Percentiles rank a stretch among this genome's conserved stretches.
phyloP scores from a whole-genome alignment of 2,888 invertebrate genomes.

The Agrochola litura region DNA sequence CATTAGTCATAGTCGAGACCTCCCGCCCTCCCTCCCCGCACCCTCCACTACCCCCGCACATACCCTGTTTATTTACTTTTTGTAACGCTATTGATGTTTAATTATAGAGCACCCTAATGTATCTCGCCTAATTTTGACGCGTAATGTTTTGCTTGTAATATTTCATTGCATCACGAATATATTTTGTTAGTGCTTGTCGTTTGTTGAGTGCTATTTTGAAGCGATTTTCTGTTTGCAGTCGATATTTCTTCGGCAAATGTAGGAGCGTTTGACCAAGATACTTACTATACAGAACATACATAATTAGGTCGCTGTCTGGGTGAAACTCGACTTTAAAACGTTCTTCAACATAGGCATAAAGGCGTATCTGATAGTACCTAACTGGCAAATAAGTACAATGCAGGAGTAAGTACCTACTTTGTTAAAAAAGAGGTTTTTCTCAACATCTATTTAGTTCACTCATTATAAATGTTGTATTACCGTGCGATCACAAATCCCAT shows the following conservation, averaged over 20 bases:
- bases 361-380: neutral
- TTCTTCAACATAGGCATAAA: neutral
- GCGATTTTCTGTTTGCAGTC: slow-evolving; percentile 64
- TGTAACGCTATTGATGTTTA: slow-evolving; percentile 91
- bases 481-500: no score
- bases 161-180: slow-evolving; percentile 75
- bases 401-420: neutral
- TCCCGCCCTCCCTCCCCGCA: slow-evolving; percentile 82
- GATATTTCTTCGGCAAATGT: slow-evolving; percentile 55
- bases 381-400: neutral
- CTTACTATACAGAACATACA: neutral
- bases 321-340: neutral
- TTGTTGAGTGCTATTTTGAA: slow-evolving; percentile 63
- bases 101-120: slow-evolving; percentile 89
- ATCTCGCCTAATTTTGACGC: slow-evolving; percentile 84
- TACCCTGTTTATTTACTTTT: slow-evolving; percentile 91
- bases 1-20: slow-evolving; percentile 93
- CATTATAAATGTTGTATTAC: no score
- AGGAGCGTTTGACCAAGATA: slow-evolving; percentile 24
- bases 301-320: slow-evolving; percentile 10
- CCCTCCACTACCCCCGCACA: slow-evolving; percentile 85
- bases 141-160: slow-evolving; percentile 84
- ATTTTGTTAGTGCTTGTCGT: slow-evolving; percentile 70
- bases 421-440: neutral
- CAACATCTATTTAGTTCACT: neutral